Percentiles rank a stretch among this genome's conserved stretches.
These are phyloP conservation scores for Ursus arctos DNA, from an alignment of 2,113 vertebrate species.

Conservation along the genomic window DNA sequence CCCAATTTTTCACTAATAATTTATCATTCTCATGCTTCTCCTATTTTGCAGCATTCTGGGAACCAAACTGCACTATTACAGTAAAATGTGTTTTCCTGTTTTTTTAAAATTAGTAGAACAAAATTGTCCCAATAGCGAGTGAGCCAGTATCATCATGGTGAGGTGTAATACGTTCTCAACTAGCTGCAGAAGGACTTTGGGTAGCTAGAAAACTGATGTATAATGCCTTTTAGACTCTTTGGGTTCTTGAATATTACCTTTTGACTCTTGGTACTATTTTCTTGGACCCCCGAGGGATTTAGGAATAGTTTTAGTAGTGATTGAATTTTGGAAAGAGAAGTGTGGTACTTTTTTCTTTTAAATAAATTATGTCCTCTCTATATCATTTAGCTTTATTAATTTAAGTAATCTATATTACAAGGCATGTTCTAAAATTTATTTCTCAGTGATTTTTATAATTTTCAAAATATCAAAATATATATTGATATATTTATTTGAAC, in stretches of 20 bases:
- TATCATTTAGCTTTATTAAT: constrained; percentile 32
- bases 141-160: neutral
- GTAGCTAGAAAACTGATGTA: neutral
- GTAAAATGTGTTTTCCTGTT: neutral
- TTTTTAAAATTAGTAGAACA: neutral
- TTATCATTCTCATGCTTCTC: neutral
- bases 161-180: neutral
- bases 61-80: neutral
- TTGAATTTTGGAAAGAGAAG: constrained; percentile 16
- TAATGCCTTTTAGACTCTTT: constrained; percentile 1
- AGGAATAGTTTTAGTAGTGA: constrained; percentile 6
- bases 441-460: constrained; percentile 33
- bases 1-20: neutral
- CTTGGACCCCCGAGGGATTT: neutral
- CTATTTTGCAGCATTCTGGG: constrained; percentile 5
- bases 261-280: constrained; percentile 18
- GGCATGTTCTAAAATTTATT: constrained; percentile 7
- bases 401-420: neutral
- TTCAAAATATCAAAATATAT: neutral
- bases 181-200: neutral
- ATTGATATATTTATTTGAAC: neutral
- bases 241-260: constrained; percentile 15
- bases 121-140: neutral
- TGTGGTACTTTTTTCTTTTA: neutral
- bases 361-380: neutral